Evolutionary conservation across 23 tunicate genomes (phyloP).

Genomic region (Phallusia fumigata): DNA sequence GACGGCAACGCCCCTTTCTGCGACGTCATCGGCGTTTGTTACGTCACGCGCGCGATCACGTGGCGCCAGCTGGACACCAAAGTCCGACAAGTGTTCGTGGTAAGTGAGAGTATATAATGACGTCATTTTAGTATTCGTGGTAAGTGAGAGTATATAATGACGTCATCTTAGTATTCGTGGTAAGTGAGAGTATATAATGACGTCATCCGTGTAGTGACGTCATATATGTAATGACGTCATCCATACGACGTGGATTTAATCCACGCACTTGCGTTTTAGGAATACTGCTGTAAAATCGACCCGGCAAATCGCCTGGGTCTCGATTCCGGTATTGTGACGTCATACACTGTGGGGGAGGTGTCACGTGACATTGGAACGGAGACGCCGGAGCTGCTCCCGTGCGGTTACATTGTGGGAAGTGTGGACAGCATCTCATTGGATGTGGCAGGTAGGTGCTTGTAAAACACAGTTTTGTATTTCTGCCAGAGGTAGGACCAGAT

Average conservation of each 20-base stretch:
- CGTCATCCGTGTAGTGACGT: too few relatives aligned
- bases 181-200: not conserved
- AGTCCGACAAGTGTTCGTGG: constrained; percentile 46
- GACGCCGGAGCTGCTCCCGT: constrained; percentile 70
- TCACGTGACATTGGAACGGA: constrained; percentile 38
- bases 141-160: not conserved
- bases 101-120: not conserved
- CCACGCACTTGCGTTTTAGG: constrained; percentile 9
- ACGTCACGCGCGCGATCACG: constrained; percentile 37
- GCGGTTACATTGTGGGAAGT: constrained; percentile 80
- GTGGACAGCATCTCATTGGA: constrained; percentile 58
- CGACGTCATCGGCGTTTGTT: constrained; percentile 41
- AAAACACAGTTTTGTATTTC: too few relatives aligned
- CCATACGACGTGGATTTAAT: not conserved
- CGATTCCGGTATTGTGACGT: constrained; percentile 16
- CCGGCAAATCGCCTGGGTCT: constrained; percentile 50
- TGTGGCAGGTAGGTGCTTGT: constrained; percentile 29
- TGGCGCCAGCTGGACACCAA: constrained; percentile 77
- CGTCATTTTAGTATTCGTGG: constrained; percentile 48
- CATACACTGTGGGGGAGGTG: constrained; percentile 72
- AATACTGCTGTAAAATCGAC: constrained; percentile 60
- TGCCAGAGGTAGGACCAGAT: too few relatives aligned
- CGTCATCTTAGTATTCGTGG: constrained; percentile 48
- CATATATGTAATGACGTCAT: too few relatives aligned
- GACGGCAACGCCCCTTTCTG: constrained; percentile 9